These are phyloP conservation scores for Ochotona princeps DNA, from an alignment of 2,113 vertebrate genomes.

Conservation along the genomic window DNA sequence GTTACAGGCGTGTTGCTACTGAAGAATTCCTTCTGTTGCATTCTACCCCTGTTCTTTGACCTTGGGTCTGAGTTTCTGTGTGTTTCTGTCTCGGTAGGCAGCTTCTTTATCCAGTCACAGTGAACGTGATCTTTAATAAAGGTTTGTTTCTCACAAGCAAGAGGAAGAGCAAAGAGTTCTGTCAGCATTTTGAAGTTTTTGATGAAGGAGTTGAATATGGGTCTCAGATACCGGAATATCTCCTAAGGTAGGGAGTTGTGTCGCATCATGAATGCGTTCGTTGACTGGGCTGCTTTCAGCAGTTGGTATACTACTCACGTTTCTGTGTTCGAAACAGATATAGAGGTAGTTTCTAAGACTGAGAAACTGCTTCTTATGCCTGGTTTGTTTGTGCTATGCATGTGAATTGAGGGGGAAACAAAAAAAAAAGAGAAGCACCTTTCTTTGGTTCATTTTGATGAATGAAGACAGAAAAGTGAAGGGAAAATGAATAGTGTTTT, in stretches of 20 bases:
- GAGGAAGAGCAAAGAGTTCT: constrained; percentile 84
- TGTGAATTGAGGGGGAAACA: not conserved
- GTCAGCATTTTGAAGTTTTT: constrained; percentile 86
- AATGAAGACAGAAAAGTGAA: not conserved
- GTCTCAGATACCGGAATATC: constrained; percentile 87
- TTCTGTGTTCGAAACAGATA: not conserved
- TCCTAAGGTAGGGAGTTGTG: constrained; percentile 84
- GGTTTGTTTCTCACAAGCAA: constrained; percentile 81
- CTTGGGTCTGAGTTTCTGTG: not conserved
- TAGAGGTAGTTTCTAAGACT: not conserved
- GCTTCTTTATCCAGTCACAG: constrained; percentile 87
- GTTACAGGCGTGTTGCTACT: not conserved
- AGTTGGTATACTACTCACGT: not conserved
- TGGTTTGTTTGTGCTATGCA: not conserved
- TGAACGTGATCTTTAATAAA: constrained; percentile 88
- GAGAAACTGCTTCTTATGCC: not conserved
- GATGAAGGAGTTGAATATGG: constrained; percentile 90
- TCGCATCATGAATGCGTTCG: not conserved
- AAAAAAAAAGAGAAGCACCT: not conserved
- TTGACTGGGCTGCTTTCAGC: not conserved
- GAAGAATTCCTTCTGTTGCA: not conserved
- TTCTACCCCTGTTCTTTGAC: not conserved
- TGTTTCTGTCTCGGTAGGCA: constrained; percentile 80
- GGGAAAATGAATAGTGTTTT: not conserved
- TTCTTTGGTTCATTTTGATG: not conserved